A percentile compares a stretch with the other conserved stretches of the same genome.
These are phyloP conservation scores for Ceuthmochares aereus DNA, from an alignment of 2,113 vertebrate genomes.

Conservation along the genomic window DNA sequence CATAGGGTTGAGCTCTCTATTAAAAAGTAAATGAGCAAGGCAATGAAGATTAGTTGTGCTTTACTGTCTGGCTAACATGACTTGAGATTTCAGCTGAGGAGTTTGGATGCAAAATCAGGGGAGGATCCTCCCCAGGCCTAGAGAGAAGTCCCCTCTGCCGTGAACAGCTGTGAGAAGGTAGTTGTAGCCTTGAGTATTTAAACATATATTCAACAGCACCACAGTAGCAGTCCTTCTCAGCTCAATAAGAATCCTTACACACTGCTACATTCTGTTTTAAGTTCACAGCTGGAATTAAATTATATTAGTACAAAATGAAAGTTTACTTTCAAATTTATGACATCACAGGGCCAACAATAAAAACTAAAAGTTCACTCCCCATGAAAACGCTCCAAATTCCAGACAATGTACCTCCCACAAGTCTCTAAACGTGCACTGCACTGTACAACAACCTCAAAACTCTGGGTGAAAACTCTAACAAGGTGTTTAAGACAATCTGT, in stretches of 20 bases:
- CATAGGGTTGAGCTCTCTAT: slow-evolving; percentile 97
- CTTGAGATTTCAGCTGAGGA: not conserved
- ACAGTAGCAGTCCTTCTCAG: not conserved
- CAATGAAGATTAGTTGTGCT: not conserved
- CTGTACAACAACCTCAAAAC: not conserved
- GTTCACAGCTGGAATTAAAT: not conserved
- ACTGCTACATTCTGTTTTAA: not conserved
- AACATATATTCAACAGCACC: rapidly evolving
- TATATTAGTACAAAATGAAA: not conserved
- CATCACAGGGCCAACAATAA: rapidly evolving
- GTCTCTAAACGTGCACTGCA: not conserved
- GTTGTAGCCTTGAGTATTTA: not conserved
- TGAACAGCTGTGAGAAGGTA: not conserved
- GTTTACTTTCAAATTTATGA: not conserved
- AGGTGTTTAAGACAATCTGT: not conserved
- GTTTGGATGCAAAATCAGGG: not conserved
- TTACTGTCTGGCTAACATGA: not conserved
- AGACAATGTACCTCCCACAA: not conserved
- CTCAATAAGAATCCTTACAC: not conserved
- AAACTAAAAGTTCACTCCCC: not conserved
- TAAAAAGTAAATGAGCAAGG: not conserved
- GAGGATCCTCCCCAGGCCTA: not conserved
- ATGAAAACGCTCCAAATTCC: not conserved
- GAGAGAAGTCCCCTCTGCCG: not conserved
- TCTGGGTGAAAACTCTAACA: not conserved